phyloP scores from a whole-genome alignment of 1,140 invertebrate species.

The Lysiphlebus fabarum region DNA sequence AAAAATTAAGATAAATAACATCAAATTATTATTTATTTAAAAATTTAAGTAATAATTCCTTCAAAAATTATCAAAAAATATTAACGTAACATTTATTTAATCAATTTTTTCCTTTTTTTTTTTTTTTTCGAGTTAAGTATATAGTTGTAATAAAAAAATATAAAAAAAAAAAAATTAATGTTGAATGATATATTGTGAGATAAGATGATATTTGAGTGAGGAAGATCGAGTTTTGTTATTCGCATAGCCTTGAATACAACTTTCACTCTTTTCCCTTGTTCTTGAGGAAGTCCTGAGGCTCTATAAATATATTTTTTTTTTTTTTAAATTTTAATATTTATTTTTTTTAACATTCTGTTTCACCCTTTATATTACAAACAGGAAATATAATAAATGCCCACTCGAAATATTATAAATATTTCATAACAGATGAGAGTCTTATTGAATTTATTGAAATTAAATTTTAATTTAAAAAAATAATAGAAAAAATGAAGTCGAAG shows the following conservation, averaged over 20 bases:
- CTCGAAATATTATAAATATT: too few relatives aligned
- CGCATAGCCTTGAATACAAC: slow-evolving; percentile 22
- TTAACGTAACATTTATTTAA: neutral
- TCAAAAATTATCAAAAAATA: neutral
- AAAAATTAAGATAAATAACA: too few relatives aligned
- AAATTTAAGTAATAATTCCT: neutral
- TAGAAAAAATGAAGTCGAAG: too few relatives aligned
- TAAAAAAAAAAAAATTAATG: slow-evolving; percentile 12
- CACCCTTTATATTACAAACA: too few relatives aligned
- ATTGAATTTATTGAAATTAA: too few relatives aligned
- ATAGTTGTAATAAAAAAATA: neutral
- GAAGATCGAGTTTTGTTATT: slow-evolving; percentile 7
- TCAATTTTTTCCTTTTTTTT: too few relatives aligned
- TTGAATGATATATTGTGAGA: neutral
- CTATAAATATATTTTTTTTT: neutral
- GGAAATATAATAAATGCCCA: too few relatives aligned
- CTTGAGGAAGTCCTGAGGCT: slow-evolving; percentile 21
- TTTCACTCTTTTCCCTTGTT: slow-evolving; percentile 22
- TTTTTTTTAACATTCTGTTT: too few relatives aligned
- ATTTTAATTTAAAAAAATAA: too few relatives aligned
- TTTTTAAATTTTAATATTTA: neutral
- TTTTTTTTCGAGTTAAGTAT: neutral
- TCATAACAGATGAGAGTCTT: too few relatives aligned
- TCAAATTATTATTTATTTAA: neutral
- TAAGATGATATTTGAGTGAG: slow-evolving; percentile 9